phyloP scores from a whole-genome alignment of 1,140 invertebrate species.

The Brachionus sp. region DNA sequence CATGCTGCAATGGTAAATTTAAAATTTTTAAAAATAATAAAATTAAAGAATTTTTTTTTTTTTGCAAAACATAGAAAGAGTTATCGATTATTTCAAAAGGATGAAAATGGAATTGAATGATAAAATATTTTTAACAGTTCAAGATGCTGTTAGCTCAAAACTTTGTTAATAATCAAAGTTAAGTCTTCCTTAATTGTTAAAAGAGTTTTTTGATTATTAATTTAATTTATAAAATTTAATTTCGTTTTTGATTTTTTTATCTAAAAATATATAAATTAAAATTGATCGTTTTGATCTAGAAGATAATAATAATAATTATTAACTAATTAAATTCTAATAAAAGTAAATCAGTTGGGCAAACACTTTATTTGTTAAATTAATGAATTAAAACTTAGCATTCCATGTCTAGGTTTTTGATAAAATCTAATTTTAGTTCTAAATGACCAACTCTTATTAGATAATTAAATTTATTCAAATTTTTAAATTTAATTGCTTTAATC shows the following conservation, averaged over 20 bases:
- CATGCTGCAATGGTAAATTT: slow-evolving; percentile 21
- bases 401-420: too few species aligned
- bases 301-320: too few species aligned
- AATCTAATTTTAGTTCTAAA: too few species aligned
- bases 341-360: too few species aligned
- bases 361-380: too few species aligned
- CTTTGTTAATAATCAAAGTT: background rate
- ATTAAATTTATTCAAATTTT: too few species aligned
- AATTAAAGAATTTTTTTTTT: background rate
- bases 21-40: background rate
- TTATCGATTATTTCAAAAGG: background rate
- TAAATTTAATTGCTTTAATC: too few species aligned
- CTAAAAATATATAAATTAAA: background rate
- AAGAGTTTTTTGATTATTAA: background rate
- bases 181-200: background rate
- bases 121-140: background rate
- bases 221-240: background rate
- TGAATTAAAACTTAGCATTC: too few species aligned
- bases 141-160: slow-evolving; percentile 33
- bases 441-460: too few species aligned
- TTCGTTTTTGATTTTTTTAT: background rate
- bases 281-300: too few species aligned
- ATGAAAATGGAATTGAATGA: background rate
- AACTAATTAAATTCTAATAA: too few species aligned
- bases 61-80: background rate